Evolutionary conservation across 2,888 invertebrate genomes (phyloP).

Genomic region (Catocala sponsa): DNA sequence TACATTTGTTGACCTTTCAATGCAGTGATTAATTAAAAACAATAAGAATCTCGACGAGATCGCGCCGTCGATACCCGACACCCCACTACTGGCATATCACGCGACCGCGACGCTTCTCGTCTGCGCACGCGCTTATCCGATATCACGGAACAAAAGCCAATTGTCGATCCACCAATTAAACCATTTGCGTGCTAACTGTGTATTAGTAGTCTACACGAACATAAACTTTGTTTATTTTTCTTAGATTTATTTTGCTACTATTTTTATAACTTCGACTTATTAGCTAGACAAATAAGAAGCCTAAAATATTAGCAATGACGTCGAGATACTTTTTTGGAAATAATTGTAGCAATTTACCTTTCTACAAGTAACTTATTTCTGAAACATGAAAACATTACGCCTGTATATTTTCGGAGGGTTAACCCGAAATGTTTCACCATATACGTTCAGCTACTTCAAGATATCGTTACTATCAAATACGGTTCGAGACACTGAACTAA

Average conservation of each 20-base stretch:
- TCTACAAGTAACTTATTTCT: no score
- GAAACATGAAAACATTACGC: no score
- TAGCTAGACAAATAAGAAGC: no score
- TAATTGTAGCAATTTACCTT: no score
- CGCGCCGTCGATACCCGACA: conserved; percentile 53
- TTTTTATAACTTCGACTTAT: background rate
- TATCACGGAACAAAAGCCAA: conserved; percentile 50
- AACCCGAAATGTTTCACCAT: no score
- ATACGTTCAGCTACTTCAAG: no score
- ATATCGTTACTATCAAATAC: no score
- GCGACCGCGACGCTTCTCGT: conserved; percentile 67
- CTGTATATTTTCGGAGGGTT: no score
- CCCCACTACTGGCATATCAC: conserved; percentile 54
- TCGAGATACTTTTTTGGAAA: no score
- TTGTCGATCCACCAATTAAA: conserved; percentile 52
- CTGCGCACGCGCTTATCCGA: conserved; percentile 54
- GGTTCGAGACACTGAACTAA: no score
- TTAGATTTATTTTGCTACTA: background rate
- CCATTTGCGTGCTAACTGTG: conserved; percentile 38
- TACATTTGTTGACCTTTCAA: conserved; percentile 34
- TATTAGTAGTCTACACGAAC: conserved; percentile 26
- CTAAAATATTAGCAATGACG: no score
- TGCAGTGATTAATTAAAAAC: conserved; percentile 63
- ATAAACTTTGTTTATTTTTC: conserved; percentile 2
- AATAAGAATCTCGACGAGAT: conserved; percentile 66